phyloP scores from a whole-genome alignment of 1,140 invertebrate species.

The Papilio glaucus region DNA sequence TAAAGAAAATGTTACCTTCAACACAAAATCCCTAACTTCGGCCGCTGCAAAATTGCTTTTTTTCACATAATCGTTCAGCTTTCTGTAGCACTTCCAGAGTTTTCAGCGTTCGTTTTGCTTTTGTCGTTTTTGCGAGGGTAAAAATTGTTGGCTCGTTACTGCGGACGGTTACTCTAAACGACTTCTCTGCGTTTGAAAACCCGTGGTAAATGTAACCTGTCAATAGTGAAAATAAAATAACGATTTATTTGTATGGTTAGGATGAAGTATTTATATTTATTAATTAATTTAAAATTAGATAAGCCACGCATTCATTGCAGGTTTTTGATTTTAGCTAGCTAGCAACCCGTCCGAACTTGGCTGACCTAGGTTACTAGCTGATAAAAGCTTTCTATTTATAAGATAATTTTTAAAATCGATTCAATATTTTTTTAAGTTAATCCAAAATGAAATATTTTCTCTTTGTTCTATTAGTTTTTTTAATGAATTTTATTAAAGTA shows the following conservation, averaged over 20 bases:
- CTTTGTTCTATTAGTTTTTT: too few relatives aligned
- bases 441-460: too few relatives aligned
- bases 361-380: too few relatives aligned
- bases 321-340: too few relatives aligned
- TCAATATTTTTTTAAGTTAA: too few relatives aligned
- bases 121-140: neutral
- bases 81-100: neutral
- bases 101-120: neutral
- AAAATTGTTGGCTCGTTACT: neutral
- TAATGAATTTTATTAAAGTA: too few relatives aligned
- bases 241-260: neutral
- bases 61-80: constrained; percentile 19
- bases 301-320: neutral
- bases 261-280: neutral
- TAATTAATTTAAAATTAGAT: neutral
- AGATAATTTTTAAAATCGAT: too few relatives aligned
- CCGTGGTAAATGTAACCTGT: neutral
- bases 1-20: neutral
- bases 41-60: neutral
- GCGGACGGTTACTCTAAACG: neutral
- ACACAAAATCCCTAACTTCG: neutral
- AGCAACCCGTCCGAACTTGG: too few relatives aligned
- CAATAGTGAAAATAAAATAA: neutral
- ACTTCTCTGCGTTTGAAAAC: neutral
- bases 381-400: too few relatives aligned